Base-by-base conservation (phyloP, 2,797 vertebrate genomes). In the Acrossocheilus fasciatus region DNA sequence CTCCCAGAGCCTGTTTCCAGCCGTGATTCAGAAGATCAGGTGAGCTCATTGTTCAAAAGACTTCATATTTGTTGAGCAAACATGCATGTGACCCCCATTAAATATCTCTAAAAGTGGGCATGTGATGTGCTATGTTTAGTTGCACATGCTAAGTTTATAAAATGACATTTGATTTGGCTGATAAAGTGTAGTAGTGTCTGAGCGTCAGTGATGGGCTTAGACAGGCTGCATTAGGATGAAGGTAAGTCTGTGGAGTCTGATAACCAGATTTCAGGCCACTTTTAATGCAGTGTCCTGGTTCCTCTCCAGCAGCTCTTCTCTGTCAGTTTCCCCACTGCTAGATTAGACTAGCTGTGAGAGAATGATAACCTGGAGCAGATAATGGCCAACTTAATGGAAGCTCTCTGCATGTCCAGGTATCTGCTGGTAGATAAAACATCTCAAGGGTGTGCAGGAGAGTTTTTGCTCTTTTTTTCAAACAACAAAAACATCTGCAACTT, bases 1-100 rank as follows among this genome's bases (percentile, higher is more conserved):
- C 89, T 97, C 91, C 96, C 96, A 70, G 95, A 96, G 84, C 95
- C 95, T 74, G 91, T 93, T 89, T 91, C 92, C 89, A 97, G 96
- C 11, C 95, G 93, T 0, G 94, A 95, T 45, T 62, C 92, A 66
- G 95, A 90, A 23, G 89, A 90, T 82, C 96, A 96, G 96, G 96
- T 97, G 95, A 96, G 86, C 41, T 66, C 20, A 20, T 54, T 11
- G 41, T 59, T 50, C 41, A 15, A 26, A 45, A 50, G 14, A 20
- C 30, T 34, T 23, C n/a, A 12, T 30, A 45, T 36, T 8, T 59
- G 10, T 30, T 2, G 30, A 50, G 57, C 6, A 43, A 39, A 84
- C 14, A 34, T 18, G 20, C 23, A 14, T 1, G 6, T 75, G 18
- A 74, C 39, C 18, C 52, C 47, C 41, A 34, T 45, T 23, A 47